Evolutionary conservation across 2,888 invertebrate species (phyloP).

Genomic region (Pyralis farinalis): DNA sequence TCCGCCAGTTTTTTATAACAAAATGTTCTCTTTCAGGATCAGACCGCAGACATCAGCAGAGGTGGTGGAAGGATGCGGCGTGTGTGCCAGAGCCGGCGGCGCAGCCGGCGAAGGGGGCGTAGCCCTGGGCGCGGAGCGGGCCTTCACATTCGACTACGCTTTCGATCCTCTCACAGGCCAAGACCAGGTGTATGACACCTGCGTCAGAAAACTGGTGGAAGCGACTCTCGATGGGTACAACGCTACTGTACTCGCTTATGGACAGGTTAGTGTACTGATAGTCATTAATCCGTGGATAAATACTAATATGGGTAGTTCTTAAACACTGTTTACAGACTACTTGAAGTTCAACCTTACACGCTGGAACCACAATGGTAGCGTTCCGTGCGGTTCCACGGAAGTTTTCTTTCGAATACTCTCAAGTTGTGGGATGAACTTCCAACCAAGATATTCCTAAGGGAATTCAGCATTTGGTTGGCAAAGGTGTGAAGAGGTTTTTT

Average conservation of each 20-base stretch:
- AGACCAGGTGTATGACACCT: constrained; percentile 88
- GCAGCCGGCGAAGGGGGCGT: constrained; percentile 95
- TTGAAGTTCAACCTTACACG: too few species aligned
- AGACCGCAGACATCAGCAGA: constrained; percentile 96
- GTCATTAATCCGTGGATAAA: too few species aligned
- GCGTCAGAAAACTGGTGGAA: constrained; percentile 92
- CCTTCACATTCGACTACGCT: constrained; percentile 98
- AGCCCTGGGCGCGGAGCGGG: constrained; percentile 94
- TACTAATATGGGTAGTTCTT: too few species aligned
- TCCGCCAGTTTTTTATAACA: too few species aligned
- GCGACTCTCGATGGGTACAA: constrained; percentile 98
- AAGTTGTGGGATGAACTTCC: too few species aligned
- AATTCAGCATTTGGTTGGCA: too few species aligned
- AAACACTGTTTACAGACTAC: too few species aligned
- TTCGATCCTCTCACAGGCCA: constrained; percentile 91
- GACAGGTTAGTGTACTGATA: constrained; percentile 90
- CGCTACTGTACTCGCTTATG: constrained; percentile 98
- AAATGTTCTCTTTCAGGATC: constrained; percentile 82
- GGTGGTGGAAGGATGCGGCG: constrained; percentile 95
- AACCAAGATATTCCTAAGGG: too few species aligned
- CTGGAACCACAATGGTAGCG: too few species aligned
- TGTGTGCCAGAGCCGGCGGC: constrained; percentile 95
- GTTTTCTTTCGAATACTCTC: too few species aligned
- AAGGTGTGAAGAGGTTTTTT: too few species aligned
- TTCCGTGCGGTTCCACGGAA: too few species aligned